A percentile compares a stretch with the other conserved stretches of the same genome.
These are phyloP conservation scores for Rynchops niger DNA, from an alignment of 2,113 vertebrate genomes.

Conservation along the genomic window DNA sequence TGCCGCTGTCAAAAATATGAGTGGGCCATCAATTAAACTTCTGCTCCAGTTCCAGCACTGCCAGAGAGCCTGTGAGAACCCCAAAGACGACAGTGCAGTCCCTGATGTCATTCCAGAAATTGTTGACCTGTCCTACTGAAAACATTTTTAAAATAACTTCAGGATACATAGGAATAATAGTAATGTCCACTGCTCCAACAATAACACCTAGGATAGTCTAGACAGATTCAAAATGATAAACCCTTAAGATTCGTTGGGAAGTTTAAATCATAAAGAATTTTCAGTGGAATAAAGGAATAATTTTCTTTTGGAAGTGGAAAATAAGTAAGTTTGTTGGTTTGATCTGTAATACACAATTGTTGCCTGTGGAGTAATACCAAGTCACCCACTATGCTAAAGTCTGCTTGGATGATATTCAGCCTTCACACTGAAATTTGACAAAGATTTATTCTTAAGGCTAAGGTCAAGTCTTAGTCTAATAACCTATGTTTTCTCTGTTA, in stretches of 20 bases:
- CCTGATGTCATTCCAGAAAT: neutral
- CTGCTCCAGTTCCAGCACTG: neutral
- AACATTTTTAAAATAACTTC: constrained; percentile 30
- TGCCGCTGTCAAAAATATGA: constrained; percentile 22
- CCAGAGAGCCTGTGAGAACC: neutral
- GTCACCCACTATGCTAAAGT: neutral
- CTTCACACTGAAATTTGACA: neutral
- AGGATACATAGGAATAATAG: neutral
- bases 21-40: neutral
- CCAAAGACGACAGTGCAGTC: neutral
- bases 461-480: neutral
- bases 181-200: neutral
- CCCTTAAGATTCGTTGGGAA: neutral
- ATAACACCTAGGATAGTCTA: neutral
- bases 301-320: neutral
- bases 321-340: neutral
- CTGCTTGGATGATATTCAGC: neutral
- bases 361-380: neutral
- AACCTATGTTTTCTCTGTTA: neutral
- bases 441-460: neutral
- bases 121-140: neutral
- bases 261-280: neutral
- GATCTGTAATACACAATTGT: neutral
- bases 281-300: neutral
- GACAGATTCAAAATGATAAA: neutral